Evolutionary conservation across 2,797 vertebrate genomes (phyloP).

Genomic region (Apogon hyalosoma): DNA sequence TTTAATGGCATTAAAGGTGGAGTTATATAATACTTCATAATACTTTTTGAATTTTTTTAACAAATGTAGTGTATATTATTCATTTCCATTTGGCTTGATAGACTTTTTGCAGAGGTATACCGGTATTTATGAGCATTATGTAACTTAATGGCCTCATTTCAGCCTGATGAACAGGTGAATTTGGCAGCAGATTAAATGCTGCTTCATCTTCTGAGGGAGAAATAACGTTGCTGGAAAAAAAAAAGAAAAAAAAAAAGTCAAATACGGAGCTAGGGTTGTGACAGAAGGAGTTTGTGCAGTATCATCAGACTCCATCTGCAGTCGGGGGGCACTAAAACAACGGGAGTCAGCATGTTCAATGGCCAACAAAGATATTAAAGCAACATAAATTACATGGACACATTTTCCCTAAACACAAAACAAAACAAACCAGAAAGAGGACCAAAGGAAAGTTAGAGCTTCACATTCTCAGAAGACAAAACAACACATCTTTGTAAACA

Average conservation of each 20-base stretch:
- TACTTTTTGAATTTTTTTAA: conserved; percentile 28
- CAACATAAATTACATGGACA: conserved; percentile 39
- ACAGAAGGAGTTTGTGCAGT: conserved; percentile 42
- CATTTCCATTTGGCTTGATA: conserved; percentile 53
- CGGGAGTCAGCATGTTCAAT: conserved; percentile 28
- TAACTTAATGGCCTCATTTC: conserved; percentile 44
- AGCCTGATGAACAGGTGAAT: conserved; percentile 42
- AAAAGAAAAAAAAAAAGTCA: conserved; percentile 18
- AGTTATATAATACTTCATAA: conserved; percentile 18
- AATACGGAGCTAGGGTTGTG: conserved; percentile 32
- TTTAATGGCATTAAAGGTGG: conserved; percentile 8
- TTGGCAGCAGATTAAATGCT: conserved; percentile 45
- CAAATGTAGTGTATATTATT: conserved; percentile 22
- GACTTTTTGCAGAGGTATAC: conserved; percentile 69
- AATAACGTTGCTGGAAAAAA: conserved; percentile 38
- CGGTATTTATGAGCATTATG: conserved; percentile 48
- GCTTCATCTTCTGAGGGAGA: conserved; percentile 50
- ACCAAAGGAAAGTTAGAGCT: conserved; percentile 10
- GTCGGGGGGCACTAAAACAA: conserved; percentile 39
- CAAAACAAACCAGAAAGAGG: conserved; percentile 8
- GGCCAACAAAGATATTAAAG: conserved; percentile 29
- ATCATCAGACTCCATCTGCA: conserved; percentile 34
- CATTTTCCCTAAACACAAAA: conserved; percentile 39
- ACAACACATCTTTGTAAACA: conserved; percentile 47
- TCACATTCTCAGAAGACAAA: conserved; percentile 51